Evolutionary conservation across 2,113 vertebrate species (phyloP), one percentile per base, ranked within the genome.

Genomic region (Plecotus auritus): DNA sequence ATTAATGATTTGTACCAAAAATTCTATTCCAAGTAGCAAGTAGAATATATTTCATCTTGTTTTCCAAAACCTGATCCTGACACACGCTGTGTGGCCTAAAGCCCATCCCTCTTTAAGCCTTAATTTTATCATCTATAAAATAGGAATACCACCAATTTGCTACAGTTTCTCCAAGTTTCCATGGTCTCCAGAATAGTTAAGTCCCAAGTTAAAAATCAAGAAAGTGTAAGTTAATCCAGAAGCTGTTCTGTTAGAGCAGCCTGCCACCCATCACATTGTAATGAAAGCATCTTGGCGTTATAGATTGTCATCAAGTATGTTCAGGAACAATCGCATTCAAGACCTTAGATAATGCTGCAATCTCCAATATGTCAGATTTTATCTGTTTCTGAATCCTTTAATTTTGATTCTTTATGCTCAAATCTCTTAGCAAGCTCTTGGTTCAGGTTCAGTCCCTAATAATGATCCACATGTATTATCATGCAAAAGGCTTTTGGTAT

Each of bases 1-100:
- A 95, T 95, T 85, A 91, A 47, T 61, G 47, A 72, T 93, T 67
- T 94, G 13, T 85, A 70, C 18, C 56, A 47, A 87, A 85, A 89
- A 49, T 56, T 59, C 2, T 85, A 84, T 72, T 93, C 14, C 54
- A 86, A 80, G 32, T 45, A 89, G 16, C 30, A 42, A 85, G 67
- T 14, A 85, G 47, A 77, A 93, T 2, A 20, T 54, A 88, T 61
- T 78, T 92, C 32, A 35, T 20, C 13, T 72, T n/a, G 72, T 86
- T 95, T 93, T 42, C 20, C 82, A 85, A 77, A 73, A 17, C 8
- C 42, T 54, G 30, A 77, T 51, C 94, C 77, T 90, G 87, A 74
- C 7, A 67, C 13, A 49, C 73, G 16, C 67, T 73, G 4, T 67
- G 54, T n/a, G 72, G 54, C 10, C 26, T 78, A 81, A 85, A 77